Conservation (phyloP, 2,888 invertebrate species). For the Schrankia costaestrigalis region DNA sequence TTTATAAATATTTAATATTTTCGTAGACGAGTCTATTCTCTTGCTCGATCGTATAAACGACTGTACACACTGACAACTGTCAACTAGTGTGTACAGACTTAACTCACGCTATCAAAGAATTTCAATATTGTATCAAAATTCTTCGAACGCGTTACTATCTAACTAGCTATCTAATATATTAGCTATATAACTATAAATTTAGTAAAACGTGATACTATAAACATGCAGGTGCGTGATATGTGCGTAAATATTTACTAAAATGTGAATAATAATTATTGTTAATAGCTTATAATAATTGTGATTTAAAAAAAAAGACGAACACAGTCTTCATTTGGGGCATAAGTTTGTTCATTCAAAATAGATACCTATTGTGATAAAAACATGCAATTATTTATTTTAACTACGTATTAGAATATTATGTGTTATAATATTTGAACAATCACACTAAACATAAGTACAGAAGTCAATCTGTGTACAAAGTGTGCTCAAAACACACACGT, state of each 20-base stretch:
- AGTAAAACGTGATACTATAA: too few relatives aligned
- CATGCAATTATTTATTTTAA: background rate
- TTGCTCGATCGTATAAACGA: too few relatives aligned
- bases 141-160: slow-evolving; percentile 8
- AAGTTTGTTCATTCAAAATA: slow-evolving; percentile 1
- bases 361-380: too few relatives aligned
- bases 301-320: slow-evolving; percentile 14
- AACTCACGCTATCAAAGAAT: slow-evolving; percentile 17
- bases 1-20: too few relatives aligned
- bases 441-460: too few relatives aligned
- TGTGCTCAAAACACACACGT: too few relatives aligned
- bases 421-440: too few relatives aligned
- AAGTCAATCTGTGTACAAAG: too few relatives aligned
- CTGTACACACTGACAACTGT: too few relatives aligned
- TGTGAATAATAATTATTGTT: slow-evolving; percentile 28
- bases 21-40: too few relatives aligned
- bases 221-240: slow-evolving; percentile 62
- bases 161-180: slow-evolving; percentile 23
- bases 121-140: slow-evolving; percentile 8
- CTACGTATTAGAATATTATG: too few relatives aligned
- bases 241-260: slow-evolving; percentile 37
- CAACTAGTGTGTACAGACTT: too few relatives aligned
- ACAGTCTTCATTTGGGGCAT: slow-evolving; percentile 28
- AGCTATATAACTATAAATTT: slow-evolving; percentile 28
- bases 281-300: slow-evolving; percentile 13